These are phyloP conservation scores for Podilymbus podiceps DNA, from an alignment of 2,113 vertebrate species.

Conservation along the genomic window DNA sequence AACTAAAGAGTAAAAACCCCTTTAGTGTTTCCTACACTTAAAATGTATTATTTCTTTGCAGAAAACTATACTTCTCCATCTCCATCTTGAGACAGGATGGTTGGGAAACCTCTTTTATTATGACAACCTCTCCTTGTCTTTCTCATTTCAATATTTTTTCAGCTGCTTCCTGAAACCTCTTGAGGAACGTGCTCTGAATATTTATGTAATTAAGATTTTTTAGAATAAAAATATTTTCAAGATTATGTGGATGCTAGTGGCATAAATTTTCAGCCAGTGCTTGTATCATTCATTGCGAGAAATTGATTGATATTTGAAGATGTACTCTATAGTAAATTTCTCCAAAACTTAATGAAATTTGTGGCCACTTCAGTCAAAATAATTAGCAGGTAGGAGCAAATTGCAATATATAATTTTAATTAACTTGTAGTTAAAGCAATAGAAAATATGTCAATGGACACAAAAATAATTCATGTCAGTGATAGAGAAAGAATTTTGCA, in stretches of 20 bases:
- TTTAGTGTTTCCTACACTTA: background rate
- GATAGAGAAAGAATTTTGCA: background rate
- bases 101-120: background rate
- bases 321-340: background rate
- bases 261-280: background rate
- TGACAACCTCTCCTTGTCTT: background rate
- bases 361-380: background rate
- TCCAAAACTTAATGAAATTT: background rate
- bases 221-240: background rate
- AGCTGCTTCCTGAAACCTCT: background rate
- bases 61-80: background rate
- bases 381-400: background rate
- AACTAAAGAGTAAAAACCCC: background rate
- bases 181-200: background rate
- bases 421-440: background rate
- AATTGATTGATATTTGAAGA: background rate
- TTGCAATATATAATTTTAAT: background rate
- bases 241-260: background rate
- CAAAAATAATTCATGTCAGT: background rate
- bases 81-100: background rate
- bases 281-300: background rate
- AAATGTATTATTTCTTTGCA: background rate
- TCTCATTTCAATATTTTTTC: background rate
- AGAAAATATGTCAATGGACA: background rate
- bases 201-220: background rate